A percentile compares a stretch with the other conserved stretches of the same genome.
phyloP scores from a whole-genome alignment of 2,797 vertebrate species.

The Psittacula echo region DNA sequence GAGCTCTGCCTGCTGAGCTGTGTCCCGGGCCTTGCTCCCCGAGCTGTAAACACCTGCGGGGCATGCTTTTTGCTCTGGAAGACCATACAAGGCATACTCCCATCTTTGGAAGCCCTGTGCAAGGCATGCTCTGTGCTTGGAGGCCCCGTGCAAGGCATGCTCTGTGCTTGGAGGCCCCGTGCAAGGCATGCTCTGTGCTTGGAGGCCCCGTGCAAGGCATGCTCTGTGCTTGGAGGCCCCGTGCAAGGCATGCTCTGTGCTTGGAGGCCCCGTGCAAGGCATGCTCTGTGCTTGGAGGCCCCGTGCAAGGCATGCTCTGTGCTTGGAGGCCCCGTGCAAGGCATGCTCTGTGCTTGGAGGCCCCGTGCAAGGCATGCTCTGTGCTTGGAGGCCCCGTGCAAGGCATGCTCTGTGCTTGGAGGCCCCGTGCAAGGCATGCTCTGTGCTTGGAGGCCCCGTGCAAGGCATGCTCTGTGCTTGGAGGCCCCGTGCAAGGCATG shows the following conservation, averaged over 20 bases:
- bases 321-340: background rate
- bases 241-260: background rate
- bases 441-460: background rate
- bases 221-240: background rate
- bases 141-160: background rate
- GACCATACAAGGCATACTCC: background rate
- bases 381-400: background rate
- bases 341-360: background rate
- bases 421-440: background rate
- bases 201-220: no score
- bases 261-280: background rate
- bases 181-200: background rate
- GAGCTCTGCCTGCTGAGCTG: no score
- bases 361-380: no score
- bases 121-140: background rate
- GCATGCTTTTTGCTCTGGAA: rapidly evolving
- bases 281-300: background rate
- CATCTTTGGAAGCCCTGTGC: background rate
- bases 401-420: background rate
- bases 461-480: background rate
- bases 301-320: background rate
- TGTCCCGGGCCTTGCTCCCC: background rate
- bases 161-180: background rate
- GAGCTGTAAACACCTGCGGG: rapidly evolving
- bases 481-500: background rate